Conservation (phyloP, 1,140 invertebrate species). For the Drosophila sproati region DNA sequence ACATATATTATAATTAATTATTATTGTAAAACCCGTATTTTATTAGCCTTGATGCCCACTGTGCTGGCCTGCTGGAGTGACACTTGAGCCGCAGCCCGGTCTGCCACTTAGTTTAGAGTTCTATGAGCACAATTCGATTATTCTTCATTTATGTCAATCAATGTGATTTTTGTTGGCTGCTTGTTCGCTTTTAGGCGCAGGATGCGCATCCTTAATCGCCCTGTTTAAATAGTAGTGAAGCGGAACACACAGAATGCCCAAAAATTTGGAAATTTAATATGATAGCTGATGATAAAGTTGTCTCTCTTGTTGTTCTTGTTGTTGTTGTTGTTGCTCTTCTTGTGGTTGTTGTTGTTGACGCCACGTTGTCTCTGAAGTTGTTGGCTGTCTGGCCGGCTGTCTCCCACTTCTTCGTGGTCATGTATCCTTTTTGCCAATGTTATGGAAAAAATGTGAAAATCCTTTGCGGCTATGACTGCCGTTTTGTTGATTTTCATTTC, state of each 20-base stretch:
- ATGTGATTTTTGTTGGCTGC: constrained; percentile 53
- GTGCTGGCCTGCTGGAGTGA: constrained; percentile 39
- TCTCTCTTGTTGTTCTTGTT: constrained; percentile 20
- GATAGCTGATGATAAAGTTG: constrained; percentile 6
- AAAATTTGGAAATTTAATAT: constrained; percentile 74
- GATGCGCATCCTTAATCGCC: constrained; percentile 40
- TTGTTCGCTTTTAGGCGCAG: constrained; percentile 37
- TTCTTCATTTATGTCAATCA: constrained; percentile 84
- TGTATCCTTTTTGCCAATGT: constrained; percentile 54
- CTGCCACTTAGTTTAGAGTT: constrained; percentile 77
- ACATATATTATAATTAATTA: too few relatives aligned
- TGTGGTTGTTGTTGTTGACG: constrained; percentile 44
- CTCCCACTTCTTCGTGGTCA: constrained; percentile 32
- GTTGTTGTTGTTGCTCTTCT: constrained; percentile 10
- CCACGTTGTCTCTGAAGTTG: constrained; percentile 60
- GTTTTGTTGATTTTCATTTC: constrained; percentile 77
- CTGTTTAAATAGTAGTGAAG: constrained; percentile 72
- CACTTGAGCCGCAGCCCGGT: constrained; percentile 51
- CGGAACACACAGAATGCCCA: constrained; percentile 9
- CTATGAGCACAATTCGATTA: constrained; percentile 82
- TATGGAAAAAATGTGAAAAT: constrained; percentile 54
- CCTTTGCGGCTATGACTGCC: constrained; percentile 56
- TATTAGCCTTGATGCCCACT: constrained; percentile 20
- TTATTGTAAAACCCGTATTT: too few relatives aligned
- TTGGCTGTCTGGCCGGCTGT: constrained; percentile 54